These are phyloP conservation scores for Podabrus alpinus DNA, from an alignment of 2,888 invertebrate genomes.

Conservation along the genomic window DNA sequence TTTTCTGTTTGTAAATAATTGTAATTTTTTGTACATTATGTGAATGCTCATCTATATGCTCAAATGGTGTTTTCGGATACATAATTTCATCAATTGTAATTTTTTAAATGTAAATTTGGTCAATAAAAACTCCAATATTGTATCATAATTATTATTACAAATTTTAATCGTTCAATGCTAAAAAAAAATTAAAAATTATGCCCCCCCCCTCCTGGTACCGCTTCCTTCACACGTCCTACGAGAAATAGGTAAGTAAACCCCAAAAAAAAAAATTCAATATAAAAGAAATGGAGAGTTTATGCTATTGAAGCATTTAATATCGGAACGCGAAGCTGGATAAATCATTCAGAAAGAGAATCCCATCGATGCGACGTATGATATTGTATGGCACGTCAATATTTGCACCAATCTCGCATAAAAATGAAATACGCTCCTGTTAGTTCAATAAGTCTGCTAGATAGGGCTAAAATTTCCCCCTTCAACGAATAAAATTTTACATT, in stretches of 20 bases:
- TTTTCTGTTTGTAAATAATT: conserved; percentile 14
- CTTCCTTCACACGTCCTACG: too few relatives aligned
- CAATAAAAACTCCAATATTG: not conserved
- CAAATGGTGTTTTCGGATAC: not conserved
- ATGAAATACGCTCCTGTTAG: not conserved
- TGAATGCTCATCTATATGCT: not conserved
- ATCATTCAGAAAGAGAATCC: not conserved
- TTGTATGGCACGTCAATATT: not conserved
- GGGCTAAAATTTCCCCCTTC: not conserved
- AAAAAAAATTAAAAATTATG: not conserved
- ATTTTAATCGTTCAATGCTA: not conserved
- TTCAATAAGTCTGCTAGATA: not conserved
- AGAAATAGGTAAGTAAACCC: too few relatives aligned
- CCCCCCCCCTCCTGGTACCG: not conserved
- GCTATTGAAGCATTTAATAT: not conserved
- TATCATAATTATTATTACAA: not conserved
- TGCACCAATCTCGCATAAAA: not conserved
- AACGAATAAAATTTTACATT: too few relatives aligned
- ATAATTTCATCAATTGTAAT: not conserved
- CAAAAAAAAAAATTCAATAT: too few relatives aligned
- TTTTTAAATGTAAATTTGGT: not conserved
- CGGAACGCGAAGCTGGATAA: not conserved
- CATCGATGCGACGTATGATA: not conserved
- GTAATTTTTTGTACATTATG: conserved; percentile 1
- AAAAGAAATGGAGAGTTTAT: not conserved